phyloP scores from a whole-genome alignment of 2,888 invertebrate species.

The Sipha maydis region DNA sequence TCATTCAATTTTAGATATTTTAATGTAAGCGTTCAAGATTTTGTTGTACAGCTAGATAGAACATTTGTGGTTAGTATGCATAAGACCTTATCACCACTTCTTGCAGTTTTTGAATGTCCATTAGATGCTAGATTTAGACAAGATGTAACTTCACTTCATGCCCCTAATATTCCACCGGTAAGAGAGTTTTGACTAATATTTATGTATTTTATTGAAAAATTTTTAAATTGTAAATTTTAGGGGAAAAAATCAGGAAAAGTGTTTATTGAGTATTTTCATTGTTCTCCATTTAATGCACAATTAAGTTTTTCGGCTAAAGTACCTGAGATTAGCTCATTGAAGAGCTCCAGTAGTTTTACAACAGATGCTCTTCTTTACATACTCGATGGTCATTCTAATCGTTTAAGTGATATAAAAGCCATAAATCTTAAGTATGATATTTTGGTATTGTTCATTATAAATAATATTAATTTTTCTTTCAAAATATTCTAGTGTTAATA shows the following conservation, averaged over 20 bases:
- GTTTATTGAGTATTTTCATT: constrained; percentile 38
- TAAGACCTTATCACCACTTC: constrained; percentile 74
- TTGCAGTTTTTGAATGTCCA: constrained; percentile 66
- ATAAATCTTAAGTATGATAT: constrained; percentile 44
- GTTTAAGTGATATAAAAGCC: constrained; percentile 50
- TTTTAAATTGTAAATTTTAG: neutral
- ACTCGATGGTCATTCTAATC: constrained; percentile 53
- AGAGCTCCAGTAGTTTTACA: constrained; percentile 51
- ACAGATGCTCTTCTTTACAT: constrained; percentile 50
- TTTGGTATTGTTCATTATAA: neutral
- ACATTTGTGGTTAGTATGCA: constrained; percentile 73
- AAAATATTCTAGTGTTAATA: constrained; percentile 26
- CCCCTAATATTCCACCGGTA: constrained; percentile 68
- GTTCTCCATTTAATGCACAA: constrained; percentile 43
- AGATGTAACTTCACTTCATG: constrained; percentile 73
- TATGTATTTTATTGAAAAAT: neutral
- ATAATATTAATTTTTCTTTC: neutral
- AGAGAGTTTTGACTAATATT: neutral
- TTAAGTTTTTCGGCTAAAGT: constrained; percentile 54
- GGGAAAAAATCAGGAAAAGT: constrained; percentile 48
- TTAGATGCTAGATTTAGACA: constrained; percentile 69
- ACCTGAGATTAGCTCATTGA: constrained; percentile 37
- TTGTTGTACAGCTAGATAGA: constrained; percentile 77
- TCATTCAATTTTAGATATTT: constrained; percentile 68
- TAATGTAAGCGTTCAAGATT: constrained; percentile 75